Percentiles rank a stretch among this genome's conserved stretches.
These are phyloP conservation scores for Diceros bicornis DNA, from an alignment of 2,797 vertebrate genomes.

Conservation along the genomic window DNA sequence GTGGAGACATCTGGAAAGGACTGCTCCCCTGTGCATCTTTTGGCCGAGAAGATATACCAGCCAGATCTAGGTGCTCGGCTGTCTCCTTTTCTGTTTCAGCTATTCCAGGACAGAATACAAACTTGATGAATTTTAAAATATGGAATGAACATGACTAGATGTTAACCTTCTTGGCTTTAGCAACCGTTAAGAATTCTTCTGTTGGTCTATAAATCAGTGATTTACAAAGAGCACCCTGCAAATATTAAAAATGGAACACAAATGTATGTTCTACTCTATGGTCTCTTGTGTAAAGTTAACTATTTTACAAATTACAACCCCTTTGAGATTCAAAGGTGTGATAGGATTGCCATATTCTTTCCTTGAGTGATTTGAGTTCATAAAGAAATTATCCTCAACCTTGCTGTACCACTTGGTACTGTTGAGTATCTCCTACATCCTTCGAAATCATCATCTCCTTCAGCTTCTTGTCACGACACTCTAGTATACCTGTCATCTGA, in stretches of 20 bases:
- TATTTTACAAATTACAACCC: not conserved
- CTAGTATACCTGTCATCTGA: not conserved
- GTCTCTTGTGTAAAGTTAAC: not conserved
- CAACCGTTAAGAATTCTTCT: slow-evolving; percentile 44
- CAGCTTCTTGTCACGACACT: not conserved
- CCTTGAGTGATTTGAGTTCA: not conserved
- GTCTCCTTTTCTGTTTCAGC: slow-evolving; percentile 95
- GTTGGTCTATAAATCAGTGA: slow-evolving; percentile 12
- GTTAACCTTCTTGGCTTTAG: not conserved
- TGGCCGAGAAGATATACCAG: slow-evolving; percentile 92
- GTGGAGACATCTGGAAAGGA: slow-evolving; percentile 90
- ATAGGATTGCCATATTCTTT: not conserved
- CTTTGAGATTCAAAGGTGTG: not conserved
- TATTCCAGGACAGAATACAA: slow-evolving; percentile 87
- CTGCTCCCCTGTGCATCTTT: slow-evolving; percentile 92
- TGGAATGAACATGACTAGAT: not conserved
- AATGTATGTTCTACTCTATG: not conserved
- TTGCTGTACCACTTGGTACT: not conserved
- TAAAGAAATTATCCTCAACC: not conserved
- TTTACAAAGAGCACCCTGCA: not conserved
- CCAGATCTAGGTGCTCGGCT: slow-evolving; percentile 95
- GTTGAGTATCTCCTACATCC: not conserved
- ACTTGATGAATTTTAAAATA: slow-evolving; percentile 15
- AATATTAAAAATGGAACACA: not conserved
- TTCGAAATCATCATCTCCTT: not conserved